Conservation (phyloP, 2,888 invertebrate species). For the Furcula furcula region DNA sequence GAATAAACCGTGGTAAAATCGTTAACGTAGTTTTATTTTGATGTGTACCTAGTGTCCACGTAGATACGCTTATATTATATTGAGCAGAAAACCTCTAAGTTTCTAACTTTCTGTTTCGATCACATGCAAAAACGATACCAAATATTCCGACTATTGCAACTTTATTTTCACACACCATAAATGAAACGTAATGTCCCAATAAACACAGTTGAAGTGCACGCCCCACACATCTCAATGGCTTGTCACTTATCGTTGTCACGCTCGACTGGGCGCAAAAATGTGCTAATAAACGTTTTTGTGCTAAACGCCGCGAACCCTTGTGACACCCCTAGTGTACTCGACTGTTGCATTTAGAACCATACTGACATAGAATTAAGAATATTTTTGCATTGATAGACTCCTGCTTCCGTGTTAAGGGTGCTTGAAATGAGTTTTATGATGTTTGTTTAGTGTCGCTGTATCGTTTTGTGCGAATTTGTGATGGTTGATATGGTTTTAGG, state of each 20-base stretch:
- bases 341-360: neutral
- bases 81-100: no score
- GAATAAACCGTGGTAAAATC: no score
- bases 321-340: conserved; percentile 29
- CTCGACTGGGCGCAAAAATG: conserved; percentile 63
- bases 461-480: conserved; percentile 33
- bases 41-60: no score
- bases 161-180: neutral
- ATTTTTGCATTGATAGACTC: conserved; percentile 1
- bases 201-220: conserved; percentile 11
- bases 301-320: conserved; percentile 34
- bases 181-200: neutral
- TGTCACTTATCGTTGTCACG: conserved; percentile 68
- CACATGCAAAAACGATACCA: no score
- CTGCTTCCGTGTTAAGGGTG: conserved; percentile 27
- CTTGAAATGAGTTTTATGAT: conserved; percentile 38
- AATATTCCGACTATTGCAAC: no score
- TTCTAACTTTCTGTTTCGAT: no score
- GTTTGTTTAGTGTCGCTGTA: conserved; percentile 43
- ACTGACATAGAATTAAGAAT: conserved; percentile 3
- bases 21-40: no score
- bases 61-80: no score
- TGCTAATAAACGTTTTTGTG: conserved; percentile 73
- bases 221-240: conserved; percentile 58
- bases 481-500: conserved; percentile 1